Base-by-base conservation (phyloP, 2,888 invertebrate species). In the Biston betularia region DNA sequence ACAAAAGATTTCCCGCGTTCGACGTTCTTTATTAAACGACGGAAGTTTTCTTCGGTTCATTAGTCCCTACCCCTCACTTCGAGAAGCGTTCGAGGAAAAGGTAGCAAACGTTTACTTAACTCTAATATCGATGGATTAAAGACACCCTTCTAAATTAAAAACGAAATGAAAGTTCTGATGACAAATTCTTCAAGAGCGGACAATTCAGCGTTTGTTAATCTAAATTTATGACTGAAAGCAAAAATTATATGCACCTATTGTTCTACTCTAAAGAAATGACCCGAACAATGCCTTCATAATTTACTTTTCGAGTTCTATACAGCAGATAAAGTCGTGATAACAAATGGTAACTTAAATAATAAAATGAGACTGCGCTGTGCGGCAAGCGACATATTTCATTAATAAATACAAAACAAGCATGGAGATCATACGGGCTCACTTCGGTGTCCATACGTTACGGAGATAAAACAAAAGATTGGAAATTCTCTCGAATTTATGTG, bases 291-390 rank as follows among this genome's bases (percentile, higher is more conserved):
- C 92, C 79, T 86, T 88, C 92, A 92, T 93, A 93, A 93, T 90
- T 93, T 93, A 92, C 87, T 88, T 90, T 92, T 89, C 90, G 89
- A 92, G 85, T 62, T 85, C 88, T 85, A 89, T 89, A 89, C 87
- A 81, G 81, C 85, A 91, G 93, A 93, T 93, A 92, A 92, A 93
- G 89, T 92, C 93, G 92, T 93, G 92, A 93, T 92, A 93, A 93
- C 91, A 89, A 92, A 93, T 92, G 91, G 90, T 92, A 90, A 93
- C 92, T 92, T 92, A 93, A 92, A 92, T 92, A 93, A 93, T 90
- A 93, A 92, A 92, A 93, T 91, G 91, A 91, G 81, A 88, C 83
- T 78, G 70, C 70, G 82, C 82, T 84, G 86, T 85, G 83, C 80
- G 82, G 84, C 86, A 84, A 90, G 91, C 92, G 92, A 92, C 92